phyloP scores from a whole-genome alignment of 1,140 invertebrate species.

The Pseudomyrmex concolor region DNA sequence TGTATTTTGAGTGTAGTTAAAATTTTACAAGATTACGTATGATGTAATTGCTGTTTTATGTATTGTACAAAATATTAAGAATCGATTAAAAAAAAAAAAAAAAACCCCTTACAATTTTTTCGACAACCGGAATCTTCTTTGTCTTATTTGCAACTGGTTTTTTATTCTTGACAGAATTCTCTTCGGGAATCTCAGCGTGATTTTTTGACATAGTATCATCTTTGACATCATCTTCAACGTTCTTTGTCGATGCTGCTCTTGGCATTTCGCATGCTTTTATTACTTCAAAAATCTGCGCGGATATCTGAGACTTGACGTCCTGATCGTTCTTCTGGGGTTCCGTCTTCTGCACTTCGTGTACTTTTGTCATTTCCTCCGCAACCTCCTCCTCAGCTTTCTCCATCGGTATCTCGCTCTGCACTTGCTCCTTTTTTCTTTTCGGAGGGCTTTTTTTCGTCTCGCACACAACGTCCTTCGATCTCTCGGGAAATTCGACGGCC shows the following conservation, averaged over 20 bases:
- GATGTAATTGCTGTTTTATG: too few species aligned
- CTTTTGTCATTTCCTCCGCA: neutral
- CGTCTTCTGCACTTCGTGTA: neutral
- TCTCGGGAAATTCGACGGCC: neutral
- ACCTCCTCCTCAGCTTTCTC: neutral
- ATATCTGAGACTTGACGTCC: neutral
- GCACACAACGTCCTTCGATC: neutral
- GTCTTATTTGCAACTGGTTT: neutral
- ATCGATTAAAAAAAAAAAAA: neutral
- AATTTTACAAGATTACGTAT: too few species aligned
- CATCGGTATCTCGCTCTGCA: neutral
- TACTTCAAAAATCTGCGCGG: neutral
- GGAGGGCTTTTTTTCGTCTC: neutral
- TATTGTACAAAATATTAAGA: too few species aligned
- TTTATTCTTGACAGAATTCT: neutral
- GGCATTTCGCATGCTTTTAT: neutral
- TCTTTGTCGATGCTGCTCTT: neutral
- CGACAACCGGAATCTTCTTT: constrained; percentile 59
- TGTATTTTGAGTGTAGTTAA: too few species aligned
- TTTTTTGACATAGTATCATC: neutral
- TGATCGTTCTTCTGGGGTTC: neutral
- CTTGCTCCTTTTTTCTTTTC: neutral
- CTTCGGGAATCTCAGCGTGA: neutral
- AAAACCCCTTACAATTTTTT: constrained; percentile 48
- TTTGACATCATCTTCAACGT: neutral